These are phyloP conservation scores for Sphinx pinastri DNA, from an alignment of 2,888 invertebrate species.

Conservation along the genomic window DNA sequence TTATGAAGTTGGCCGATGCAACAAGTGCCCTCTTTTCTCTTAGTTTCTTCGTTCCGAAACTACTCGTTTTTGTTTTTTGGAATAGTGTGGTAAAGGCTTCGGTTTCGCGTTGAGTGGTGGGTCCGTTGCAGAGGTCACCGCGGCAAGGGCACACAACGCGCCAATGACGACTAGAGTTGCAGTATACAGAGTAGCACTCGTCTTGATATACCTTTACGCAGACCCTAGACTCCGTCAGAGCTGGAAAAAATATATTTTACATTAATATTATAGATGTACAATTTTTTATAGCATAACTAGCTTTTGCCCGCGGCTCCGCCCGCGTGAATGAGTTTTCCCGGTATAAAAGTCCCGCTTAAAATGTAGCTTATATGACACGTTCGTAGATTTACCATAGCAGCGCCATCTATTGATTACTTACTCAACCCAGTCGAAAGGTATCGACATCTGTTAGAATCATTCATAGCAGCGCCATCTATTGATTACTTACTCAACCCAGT, in stretches of 20 bases:
- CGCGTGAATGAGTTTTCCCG: no score
- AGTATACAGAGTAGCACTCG: slow-evolving; percentile 73
- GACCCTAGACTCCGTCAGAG: slow-evolving; percentile 69
- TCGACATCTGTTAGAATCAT: no score
- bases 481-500: no score
- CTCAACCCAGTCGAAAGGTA: no score
- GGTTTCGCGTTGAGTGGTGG: slow-evolving; percentile 63
- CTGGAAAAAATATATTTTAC: slow-evolving; percentile 50
- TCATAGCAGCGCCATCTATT: no score
- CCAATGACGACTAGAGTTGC: slow-evolving; percentile 72
- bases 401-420: no score
- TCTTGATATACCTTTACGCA: slow-evolving; percentile 78
- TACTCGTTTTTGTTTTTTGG: slow-evolving; percentile 41
- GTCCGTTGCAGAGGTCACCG: slow-evolving; percentile 74
- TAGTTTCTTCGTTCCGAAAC: slow-evolving; percentile 32
- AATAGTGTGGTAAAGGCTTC: slow-evolving; percentile 60
- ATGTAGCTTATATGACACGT: no score
- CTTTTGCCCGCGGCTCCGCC: no score
- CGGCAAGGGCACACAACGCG: slow-evolving; percentile 75
- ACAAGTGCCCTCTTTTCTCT: slow-evolving; percentile 45
- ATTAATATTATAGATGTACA: no score
- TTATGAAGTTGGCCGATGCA: slow-evolving; percentile 38
- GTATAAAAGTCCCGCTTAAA: no score
- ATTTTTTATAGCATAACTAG: no score
- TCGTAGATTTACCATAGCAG: no score